Conservation (phyloP, 2,113 vertebrate species). For the Cephalopholis sonnerati region DNA sequence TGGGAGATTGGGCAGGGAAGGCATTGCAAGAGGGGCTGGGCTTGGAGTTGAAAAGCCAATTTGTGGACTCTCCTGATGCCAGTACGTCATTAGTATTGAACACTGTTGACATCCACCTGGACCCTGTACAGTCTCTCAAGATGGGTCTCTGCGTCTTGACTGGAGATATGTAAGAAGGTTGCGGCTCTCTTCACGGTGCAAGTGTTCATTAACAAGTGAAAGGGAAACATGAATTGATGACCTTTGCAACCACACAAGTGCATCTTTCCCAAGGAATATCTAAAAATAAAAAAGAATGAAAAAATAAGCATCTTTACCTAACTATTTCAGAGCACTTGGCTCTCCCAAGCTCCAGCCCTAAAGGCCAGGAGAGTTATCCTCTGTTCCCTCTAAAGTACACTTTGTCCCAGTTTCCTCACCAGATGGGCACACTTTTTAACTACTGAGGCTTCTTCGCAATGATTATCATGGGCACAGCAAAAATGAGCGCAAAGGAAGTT, state of each 20-base stretch:
- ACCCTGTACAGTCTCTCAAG: constrained; percentile 14
- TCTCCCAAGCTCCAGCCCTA: constrained; percentile 70
- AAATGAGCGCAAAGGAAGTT: constrained; percentile 62
- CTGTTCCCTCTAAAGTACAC: constrained; percentile 82
- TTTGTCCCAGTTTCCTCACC: constrained; percentile 84
- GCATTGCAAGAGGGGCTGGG: constrained; percentile 22
- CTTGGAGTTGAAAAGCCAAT: constrained; percentile 57
- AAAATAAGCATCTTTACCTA: constrained; percentile 76
- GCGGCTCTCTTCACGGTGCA: neutral
- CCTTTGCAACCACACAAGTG: constrained; percentile 71
- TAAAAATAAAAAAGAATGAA: constrained; percentile 67
- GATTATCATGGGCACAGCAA: constrained; percentile 75
- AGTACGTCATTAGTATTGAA: constrained; percentile 62
- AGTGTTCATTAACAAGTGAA: constrained; percentile 59
- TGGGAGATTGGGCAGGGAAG: constrained; percentile 33
- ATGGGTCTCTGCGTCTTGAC: constrained; percentile 26
- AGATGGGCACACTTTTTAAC: constrained; percentile 83
- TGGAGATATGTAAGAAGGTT: constrained; percentile 28
- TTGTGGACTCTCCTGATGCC: constrained; percentile 54
- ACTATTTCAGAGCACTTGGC: constrained; percentile 71
- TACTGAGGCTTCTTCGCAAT: constrained; percentile 74
- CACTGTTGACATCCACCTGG: constrained; percentile 13
- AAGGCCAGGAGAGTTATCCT: constrained; percentile 79
- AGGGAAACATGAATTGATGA: constrained; percentile 64
- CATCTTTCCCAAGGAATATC: constrained; percentile 54